Base-by-base conservation (phyloP, 2,888 invertebrate species). In the Netelia inedita region DNA sequence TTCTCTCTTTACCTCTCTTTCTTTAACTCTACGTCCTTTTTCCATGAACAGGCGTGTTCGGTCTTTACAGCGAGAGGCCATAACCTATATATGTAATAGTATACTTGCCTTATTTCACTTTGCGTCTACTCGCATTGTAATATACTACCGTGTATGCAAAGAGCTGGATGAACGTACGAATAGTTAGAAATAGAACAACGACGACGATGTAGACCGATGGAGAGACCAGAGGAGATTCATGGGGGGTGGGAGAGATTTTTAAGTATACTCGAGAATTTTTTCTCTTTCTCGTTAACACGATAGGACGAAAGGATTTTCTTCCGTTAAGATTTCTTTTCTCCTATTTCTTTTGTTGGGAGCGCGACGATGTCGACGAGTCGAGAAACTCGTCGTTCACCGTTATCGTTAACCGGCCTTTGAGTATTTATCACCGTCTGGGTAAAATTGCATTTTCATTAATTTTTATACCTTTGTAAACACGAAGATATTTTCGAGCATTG, bases 91-190 rank as follows among this genome's bases (percentile, higher is more conserved):
- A 61, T 79, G 63, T 69, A 61, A 63, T 79, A 73, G 72, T 68
- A 83, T 55, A 78, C 50, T 82, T 55, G 41, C 78, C 59, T 73
- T 73, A 79, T 83, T 75, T 79, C 79, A 83, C 74, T 73, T 83
- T 83, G 74, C 83, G 61, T 55, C 68, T 79, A 69, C 79, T 28
- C 28, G 28, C 28, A 16, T 19, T 63, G 46, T 53, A 61, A 66
- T 72, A 53, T 74, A 83, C 55, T 66, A 53, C 66, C 16, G 16
- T 61, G 21, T 21, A 46, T 59, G 46, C 9, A 19, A 19, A 74
- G 74, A 23, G 23, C 5, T 16, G 41, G 65, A 55, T 5, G 41
- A 75, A 23, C 50, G 55, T 28, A 28, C 28, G 28, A 28, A 68
- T 50, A 50, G 69, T 41, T 23, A 50, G 11, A n/a, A 21, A 53